Base-by-base conservation (phyloP, 2,888 invertebrate genomes). In the Papilio elwesi region DNA sequence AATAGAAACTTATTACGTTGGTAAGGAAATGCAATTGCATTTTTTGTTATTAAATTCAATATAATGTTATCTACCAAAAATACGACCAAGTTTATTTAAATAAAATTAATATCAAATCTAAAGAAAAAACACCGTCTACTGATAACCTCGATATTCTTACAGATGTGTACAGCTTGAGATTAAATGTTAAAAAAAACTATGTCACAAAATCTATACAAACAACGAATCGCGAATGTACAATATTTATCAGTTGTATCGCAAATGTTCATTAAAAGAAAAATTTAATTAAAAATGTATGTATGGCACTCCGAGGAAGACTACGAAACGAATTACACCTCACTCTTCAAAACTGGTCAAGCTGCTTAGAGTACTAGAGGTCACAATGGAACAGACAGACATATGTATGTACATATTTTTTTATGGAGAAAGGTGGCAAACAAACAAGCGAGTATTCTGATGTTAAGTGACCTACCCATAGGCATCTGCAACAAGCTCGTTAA, bases 191-290 rank as follows among this genome's bases (percentile, higher is more conserved):
- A 55, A 57, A 57, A 57, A 57, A 57, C 57, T 57, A 57, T 57
- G 57, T 57, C 57, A 57, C 57, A 13, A 57, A 57, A 57, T 57
- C 57, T 38, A 57, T 38, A 57, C 9, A 57, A 53, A 53, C 16
- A 16, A 15, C 4, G 8, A 8, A 9, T 1, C 15, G 9, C n/a
- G 13, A 57, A 57, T 38, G 12, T 12, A 36, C 16, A 53, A 36
- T 13, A 36, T 57, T 36, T 13, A 13, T 36, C 36, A 36, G 43
- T 9, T 43, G 6, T 6, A 43, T 43, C 6, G 9, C 9, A 3
- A 9, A 43, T 43, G 2, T 26, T 26, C 26, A 26, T 26, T n/a
- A n/a, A n/a, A n/a, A n/a, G n/a, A n/a, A n/a, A n/a, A n/a, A n/a
- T n/a, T n/a, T n/a, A n/a, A n/a, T n/a, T n/a, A n/a, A n/a, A n/a